These are phyloP conservation scores for Schizothorax lantsangensis DNA, from an alignment of 2,797 vertebrate species.

Conservation along the genomic window DNA sequence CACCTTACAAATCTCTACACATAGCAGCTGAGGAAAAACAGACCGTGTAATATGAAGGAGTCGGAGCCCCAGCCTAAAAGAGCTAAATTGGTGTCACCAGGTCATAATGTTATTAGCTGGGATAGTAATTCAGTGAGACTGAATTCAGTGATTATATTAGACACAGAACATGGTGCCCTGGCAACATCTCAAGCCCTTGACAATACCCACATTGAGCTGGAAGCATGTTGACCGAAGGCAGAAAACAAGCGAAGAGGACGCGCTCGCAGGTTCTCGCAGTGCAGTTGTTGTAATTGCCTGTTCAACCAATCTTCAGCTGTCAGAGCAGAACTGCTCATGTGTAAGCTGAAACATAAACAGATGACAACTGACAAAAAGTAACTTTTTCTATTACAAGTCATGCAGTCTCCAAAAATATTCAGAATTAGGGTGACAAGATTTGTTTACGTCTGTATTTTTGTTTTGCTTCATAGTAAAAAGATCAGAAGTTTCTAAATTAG, in stretches of 20 bases:
- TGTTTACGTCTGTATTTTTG: neutral
- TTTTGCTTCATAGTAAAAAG: neutral
- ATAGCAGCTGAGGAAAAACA: conserved; percentile 34
- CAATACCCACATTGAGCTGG: conserved; percentile 75
- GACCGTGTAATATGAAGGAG: conserved; percentile 50
- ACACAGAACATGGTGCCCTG: conserved; percentile 72
- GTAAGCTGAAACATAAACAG: neutral
- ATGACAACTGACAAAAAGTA: neutral
- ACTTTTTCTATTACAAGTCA: neutral
- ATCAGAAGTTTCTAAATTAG: neutral
- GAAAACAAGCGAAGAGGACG: conserved; percentile 64
- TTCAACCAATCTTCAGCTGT: neutral
- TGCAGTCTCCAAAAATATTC: neutral
- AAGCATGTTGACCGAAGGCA: conserved; percentile 51
- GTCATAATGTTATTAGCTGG: conserved; percentile 79
- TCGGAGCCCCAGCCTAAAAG: conserved; percentile 65
- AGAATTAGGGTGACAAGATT: neutral
- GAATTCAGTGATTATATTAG: conserved; percentile 75
- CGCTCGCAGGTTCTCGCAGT: neutral
- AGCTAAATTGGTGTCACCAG: conserved; percentile 82
- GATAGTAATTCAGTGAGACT: conserved; percentile 77
- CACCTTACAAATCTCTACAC: conserved; percentile 46
- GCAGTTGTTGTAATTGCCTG: neutral
- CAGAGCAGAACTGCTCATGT: neutral
- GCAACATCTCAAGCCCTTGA: conserved; percentile 65